Evolutionary conservation across 2,113 vertebrate genomes (phyloP).

Genomic region (Steatornis caripensis): DNA sequence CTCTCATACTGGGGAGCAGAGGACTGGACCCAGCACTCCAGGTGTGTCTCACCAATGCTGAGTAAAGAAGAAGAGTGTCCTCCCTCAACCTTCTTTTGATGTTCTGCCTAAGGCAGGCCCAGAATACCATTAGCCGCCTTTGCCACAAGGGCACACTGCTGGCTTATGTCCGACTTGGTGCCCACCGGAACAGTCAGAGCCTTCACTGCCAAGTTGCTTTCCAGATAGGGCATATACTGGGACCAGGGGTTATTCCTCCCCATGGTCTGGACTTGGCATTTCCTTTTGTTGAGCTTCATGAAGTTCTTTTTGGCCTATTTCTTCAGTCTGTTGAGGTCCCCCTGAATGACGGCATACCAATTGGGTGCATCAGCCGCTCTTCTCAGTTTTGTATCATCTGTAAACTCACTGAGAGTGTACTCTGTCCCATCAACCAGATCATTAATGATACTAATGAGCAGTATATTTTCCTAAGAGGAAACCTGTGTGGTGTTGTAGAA

Average conservation of each 20-base stretch:
- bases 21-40: not conserved
- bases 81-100: not conserved
- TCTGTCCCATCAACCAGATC: not conserved
- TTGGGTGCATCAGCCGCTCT: not conserved
- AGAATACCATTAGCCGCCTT: not conserved
- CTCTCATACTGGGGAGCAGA: not conserved
- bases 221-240: too few relatives aligned
- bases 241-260: not conserved
- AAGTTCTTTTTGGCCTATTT: not conserved
- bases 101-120: not conserved
- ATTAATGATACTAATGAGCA: not conserved
- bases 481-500: not conserved
- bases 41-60: not conserved
- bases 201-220: not conserved
- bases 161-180: accelerated
- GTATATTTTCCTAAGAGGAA: not conserved
- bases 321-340: not conserved
- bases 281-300: not conserved
- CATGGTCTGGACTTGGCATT: not conserved
- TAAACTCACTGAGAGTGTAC: not conserved
- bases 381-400: not conserved
- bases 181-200: not conserved
- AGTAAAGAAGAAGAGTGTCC: not conserved
- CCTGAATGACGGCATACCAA: not conserved
- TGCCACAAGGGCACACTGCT: not conserved